Evolutionary conservation across 2,888 invertebrate species (phyloP), one percentile per base, ranked within the genome.

Genomic region (Eristalinus sepulchralis): DNA sequence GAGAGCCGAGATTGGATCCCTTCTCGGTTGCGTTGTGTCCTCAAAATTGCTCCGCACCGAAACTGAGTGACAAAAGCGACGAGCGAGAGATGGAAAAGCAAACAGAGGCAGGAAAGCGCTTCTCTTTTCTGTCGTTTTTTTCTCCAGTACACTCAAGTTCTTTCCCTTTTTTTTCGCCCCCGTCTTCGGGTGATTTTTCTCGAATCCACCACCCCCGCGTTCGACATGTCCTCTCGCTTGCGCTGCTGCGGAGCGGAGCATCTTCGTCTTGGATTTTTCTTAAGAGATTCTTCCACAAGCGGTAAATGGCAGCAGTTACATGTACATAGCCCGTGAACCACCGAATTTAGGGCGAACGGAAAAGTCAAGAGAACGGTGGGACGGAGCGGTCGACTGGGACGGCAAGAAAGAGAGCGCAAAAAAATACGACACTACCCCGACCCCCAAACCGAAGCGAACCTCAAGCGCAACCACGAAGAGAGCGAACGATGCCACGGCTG

Each of bases 251-350:
- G 20, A 22, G 34, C 47, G 24, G 17, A 64, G 53, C 63, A 77
- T 73, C 72, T 55, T 77, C 53, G 55, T 83, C 71, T 79, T 71
- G 83, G 60, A 66, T 86, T 86, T 87, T 87, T 87, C 88, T 88
- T 88, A 88, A 88, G 88, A 88, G 88, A 88, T 81, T 88, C 78
- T 85, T 88, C 88, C 84, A 84, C 87, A 84, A 87, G 84, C 79
- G 70, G 84, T 81, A 88, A 88, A 88, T 84, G 83, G 84, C 80
- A 72, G 77, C 83, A 80, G 80, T 73, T 63, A 88, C 80, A 88
- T 81, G 72, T 84, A 88, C 80, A 84, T 88, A 84, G 80, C 76
- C 76, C 73, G 60, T 73, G 70, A 67, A 77, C 87, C 83, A 72
- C 63, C 76, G 83, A 83, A 86, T 83, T 5, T 79, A 73, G 70